A percentile compares a stretch with the other conserved stretches of the same genome.
Evolutionary conservation across 2,797 vertebrate species (phyloP).

Genomic region (Pangasius macronema): DNA sequence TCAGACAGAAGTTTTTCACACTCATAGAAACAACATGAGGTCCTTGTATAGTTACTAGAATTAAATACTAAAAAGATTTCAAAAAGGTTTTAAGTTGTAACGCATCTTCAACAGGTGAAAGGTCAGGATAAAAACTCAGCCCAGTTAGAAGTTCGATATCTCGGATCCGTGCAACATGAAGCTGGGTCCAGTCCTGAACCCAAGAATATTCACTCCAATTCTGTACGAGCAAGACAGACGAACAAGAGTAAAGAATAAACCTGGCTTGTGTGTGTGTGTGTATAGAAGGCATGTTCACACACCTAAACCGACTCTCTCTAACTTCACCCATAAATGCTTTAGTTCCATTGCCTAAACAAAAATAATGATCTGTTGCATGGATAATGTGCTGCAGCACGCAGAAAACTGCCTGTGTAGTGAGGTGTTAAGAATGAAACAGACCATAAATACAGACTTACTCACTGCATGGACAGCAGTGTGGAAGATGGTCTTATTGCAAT

Average conservation of each 20-base stretch:
- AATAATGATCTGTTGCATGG: background rate
- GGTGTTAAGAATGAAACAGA: background rate
- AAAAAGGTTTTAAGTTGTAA: conserved; percentile 89
- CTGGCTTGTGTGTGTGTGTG: background rate
- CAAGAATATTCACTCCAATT: conserved; percentile 67
- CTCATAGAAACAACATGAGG: background rate
- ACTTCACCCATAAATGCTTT: background rate
- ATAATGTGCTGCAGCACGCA: too few species aligned
- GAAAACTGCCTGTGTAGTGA: background rate
- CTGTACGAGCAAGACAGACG: conserved; percentile 65
- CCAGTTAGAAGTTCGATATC: conserved; percentile 91
- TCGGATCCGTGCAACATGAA: conserved; percentile 83
- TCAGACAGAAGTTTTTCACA: background rate
- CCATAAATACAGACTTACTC: background rate
- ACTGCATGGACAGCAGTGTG: background rate
- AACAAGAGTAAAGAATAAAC: background rate
- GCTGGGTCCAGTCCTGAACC: conserved; percentile 82
- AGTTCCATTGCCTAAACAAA: background rate
- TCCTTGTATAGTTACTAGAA: background rate
- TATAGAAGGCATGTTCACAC: background rate
- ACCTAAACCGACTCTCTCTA: background rate
- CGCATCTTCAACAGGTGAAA: conserved; percentile 78
- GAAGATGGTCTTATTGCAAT: background rate
- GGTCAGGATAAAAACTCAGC: conserved; percentile 90
- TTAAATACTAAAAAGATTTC: conserved; percentile 66